Conservation (phyloP, 2,113 vertebrate genomes). For the Lota lota region DNA sequence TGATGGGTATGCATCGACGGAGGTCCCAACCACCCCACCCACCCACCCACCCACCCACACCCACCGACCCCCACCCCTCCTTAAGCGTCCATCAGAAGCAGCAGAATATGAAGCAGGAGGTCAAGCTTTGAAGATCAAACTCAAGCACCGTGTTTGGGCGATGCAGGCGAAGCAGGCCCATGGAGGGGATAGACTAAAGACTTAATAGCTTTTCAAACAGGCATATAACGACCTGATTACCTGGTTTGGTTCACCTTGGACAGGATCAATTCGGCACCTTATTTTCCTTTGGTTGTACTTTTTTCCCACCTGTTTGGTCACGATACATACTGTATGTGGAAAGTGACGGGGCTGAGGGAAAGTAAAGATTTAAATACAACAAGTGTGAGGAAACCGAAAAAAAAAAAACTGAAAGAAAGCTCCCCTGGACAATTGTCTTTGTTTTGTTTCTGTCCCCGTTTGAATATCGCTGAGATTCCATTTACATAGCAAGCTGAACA, state of each 20-base stretch:
- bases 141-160: slow-evolving; percentile 41
- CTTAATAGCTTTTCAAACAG: slow-evolving; percentile 43
- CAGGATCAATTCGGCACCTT: neutral
- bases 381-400: no score
- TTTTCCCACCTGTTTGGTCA: no score
- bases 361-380: no score
- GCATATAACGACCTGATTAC: slow-evolving; percentile 46
- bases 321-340: no score
- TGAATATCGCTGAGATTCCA: no score
- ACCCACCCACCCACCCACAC: slow-evolving; percentile 49
- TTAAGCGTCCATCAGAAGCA: slow-evolving; percentile 39
- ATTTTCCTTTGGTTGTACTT: no score
- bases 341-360: no score
- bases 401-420: no score
- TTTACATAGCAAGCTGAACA: no score
- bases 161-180: slow-evolving; percentile 20
- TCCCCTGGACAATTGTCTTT: no score
- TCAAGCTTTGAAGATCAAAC: slow-evolving; percentile 76
- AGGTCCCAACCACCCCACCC: slow-evolving; percentile 54
- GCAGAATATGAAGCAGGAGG: slow-evolving; percentile 62
- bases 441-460: slow-evolving; percentile 25
- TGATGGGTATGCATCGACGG: slow-evolving; percentile 71
- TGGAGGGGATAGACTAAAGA: slow-evolving; percentile 21
- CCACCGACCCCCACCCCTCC: slow-evolving; percentile 29
- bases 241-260: slow-evolving; percentile 53